These are phyloP conservation scores for Anhinga anhinga DNA, from an alignment of 2,113 vertebrate species.

Conservation along the genomic window DNA sequence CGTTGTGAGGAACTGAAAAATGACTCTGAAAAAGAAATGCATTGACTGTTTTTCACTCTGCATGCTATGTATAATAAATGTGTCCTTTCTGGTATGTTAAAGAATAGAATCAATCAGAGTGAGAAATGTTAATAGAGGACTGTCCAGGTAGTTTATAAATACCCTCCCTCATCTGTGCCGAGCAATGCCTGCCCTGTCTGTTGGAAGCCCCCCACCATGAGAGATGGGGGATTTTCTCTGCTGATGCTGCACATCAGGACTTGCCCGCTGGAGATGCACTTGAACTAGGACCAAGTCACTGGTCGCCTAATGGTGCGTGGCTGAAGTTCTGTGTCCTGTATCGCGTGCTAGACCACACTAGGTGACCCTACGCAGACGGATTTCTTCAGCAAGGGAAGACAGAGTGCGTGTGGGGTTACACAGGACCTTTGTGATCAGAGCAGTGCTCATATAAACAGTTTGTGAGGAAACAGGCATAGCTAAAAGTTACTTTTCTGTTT, in stretches of 20 bases:
- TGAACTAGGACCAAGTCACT: neutral
- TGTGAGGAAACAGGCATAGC: neutral
- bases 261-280: neutral
- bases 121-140: neutral
- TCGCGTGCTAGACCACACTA: neutral
- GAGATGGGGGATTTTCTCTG: neutral
- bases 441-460: neutral
- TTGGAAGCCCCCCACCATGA: neutral
- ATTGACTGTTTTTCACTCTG: neutral
- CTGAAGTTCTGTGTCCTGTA: neutral
- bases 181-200: neutral
- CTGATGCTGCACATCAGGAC: neutral
- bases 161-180: neutral
- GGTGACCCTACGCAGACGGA: neutral
- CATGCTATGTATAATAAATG: neutral
- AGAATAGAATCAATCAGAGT: neutral
- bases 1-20: neutral
- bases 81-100: neutral
- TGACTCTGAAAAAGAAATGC: neutral
- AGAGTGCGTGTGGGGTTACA: accelerated
- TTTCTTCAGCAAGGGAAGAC: neutral
- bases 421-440: neutral
- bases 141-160: neutral
- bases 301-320: neutral
- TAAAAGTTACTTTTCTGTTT: neutral